Percentiles rank a stretch among this genome's conserved stretches.
Conservation (phyloP, 2,113 vertebrate species). For the Hucho hucho region DNA sequence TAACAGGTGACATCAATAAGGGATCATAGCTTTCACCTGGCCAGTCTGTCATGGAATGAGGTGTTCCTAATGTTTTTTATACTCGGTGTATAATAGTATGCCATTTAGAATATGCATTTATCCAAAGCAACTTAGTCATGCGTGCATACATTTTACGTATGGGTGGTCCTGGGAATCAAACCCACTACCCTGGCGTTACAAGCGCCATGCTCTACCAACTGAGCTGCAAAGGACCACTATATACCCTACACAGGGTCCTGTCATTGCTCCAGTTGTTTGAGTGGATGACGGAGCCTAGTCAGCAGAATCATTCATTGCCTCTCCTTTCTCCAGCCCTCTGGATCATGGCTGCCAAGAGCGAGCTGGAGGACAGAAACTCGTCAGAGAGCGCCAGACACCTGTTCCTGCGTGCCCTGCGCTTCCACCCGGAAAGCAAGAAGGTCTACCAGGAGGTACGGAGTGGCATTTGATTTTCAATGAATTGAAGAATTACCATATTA, state of each 20-base stretch:
- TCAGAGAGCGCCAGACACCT: constrained; percentile 93
- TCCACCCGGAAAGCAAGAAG: constrained; percentile 89
- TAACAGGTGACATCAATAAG: too few relatives aligned
- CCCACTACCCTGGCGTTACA: too few relatives aligned
- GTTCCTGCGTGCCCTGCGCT: constrained; percentile 93
- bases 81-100: too few relatives aligned
- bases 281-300: neutral
- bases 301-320: neutral
- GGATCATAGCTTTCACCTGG: too few relatives aligned
- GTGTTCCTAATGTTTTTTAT: too few relatives aligned
- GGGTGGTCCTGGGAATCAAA: too few relatives aligned
- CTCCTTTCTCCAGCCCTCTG: constrained; percentile 79
- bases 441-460: constrained; percentile 89
- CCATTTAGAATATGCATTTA: too few relatives aligned
- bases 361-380: constrained; percentile 89
- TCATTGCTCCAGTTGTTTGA: neutral
- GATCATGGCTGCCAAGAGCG: constrained; percentile 98
- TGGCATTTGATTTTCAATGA: too few relatives aligned
- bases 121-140: too few relatives aligned
- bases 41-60: too few relatives aligned
- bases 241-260: neutral
- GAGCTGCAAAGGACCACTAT: neutral
- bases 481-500: neutral
- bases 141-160: too few relatives aligned
- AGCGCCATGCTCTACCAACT: too few relatives aligned